Base-by-base conservation (phyloP, 2,888 invertebrate genomes). In the Pseudeuparius sepicola region DNA sequence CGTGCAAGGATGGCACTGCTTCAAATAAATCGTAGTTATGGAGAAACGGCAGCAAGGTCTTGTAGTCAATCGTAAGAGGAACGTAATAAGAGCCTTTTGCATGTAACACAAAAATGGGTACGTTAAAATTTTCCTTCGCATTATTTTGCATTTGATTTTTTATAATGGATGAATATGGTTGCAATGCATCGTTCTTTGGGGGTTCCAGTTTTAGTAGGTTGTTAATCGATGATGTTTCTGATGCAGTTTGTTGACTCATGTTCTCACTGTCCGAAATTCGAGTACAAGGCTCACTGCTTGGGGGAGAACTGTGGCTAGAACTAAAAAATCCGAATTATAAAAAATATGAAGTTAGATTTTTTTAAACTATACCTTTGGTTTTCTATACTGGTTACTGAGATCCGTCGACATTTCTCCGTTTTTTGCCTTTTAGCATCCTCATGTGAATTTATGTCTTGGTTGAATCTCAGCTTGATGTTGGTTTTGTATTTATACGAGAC, bases 401-500 rank as follows among this genome's bases (percentile, higher is more conserved):
- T 52, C 28, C 56, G 50, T 31, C 58, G 39, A 9, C 44, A 44
- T 24, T 49, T 49, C 24, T 51, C 51, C 29, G 50, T 27, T 39
- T 54, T 54, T 32, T 49, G 48, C 25, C 50, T 47, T 40, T 56
- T 56, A 9, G 48, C 35, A 20, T 45, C 46, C 17, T 53, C 52
- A 2, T 42, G 46, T n/a, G 46, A 66, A 28, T 65, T 67, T 47
- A 59, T 44, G 42, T 63, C 63, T 37, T 63, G 61, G 24, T 52
- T 60, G 42, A 93, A 93, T 39, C 93, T 69, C 57, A 90, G 79
- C 54, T 92, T 89, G 46, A 94, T 93, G 55, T 83, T 86, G 52
- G 86, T 92, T 65, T 94, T 94, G 66, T 90, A 93, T 65, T 93
- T 93, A 66, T 92, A 93, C 2, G 75, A 75, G n/a, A 61, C 52